Percentiles rank a stretch among this genome's conserved stretches.
These are phyloP conservation scores for Gila orcuttii DNA, from an alignment of 2,113 vertebrate genomes.

Conservation along the genomic window DNA sequence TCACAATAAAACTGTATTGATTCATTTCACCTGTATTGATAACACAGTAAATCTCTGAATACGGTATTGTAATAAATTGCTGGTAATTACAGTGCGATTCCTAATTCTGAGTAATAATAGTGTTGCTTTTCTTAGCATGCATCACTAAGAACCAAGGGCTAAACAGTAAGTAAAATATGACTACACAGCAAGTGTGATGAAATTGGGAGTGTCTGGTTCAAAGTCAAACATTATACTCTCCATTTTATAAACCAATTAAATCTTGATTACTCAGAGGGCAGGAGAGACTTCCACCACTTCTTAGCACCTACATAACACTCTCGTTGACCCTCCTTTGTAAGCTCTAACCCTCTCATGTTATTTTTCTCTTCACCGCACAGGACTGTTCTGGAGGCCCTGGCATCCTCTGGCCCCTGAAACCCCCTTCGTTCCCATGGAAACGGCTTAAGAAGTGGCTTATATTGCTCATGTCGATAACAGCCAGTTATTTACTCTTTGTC, in stretches of 20 bases:
- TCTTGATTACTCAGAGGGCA: slow-evolving; percentile 37
- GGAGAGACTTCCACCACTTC: background rate
- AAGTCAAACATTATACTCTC: slow-evolving; percentile 17
- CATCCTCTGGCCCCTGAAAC: slow-evolving; percentile 43
- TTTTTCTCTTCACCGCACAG: slow-evolving; percentile 33
- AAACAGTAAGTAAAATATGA: slow-evolving; percentile 1
- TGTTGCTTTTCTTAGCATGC: background rate
- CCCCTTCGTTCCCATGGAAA: slow-evolving; percentile 56
- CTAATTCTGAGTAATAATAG: background rate
- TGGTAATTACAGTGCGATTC: background rate
- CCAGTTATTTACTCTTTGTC: slow-evolving; percentile 48
- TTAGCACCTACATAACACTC: slow-evolving; percentile 26
- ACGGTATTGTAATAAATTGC: background rate
- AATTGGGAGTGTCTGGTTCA: slow-evolving; percentile 15
- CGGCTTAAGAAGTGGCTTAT: slow-evolving; percentile 58
- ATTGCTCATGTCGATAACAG: slow-evolving; percentile 51
- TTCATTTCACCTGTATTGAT: background rate
- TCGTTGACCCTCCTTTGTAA: background rate
- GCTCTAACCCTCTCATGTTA: slow-evolving; percentile 11
- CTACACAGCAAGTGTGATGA: background rate
- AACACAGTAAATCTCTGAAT: background rate
- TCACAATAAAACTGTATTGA: background rate
- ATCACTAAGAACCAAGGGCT: background rate
- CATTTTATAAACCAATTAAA: slow-evolving; percentile 37
- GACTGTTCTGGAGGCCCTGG: slow-evolving; percentile 47